Base-by-base conservation (phyloP, 2,888 invertebrate species). In the Leucophenga maculata region DNA sequence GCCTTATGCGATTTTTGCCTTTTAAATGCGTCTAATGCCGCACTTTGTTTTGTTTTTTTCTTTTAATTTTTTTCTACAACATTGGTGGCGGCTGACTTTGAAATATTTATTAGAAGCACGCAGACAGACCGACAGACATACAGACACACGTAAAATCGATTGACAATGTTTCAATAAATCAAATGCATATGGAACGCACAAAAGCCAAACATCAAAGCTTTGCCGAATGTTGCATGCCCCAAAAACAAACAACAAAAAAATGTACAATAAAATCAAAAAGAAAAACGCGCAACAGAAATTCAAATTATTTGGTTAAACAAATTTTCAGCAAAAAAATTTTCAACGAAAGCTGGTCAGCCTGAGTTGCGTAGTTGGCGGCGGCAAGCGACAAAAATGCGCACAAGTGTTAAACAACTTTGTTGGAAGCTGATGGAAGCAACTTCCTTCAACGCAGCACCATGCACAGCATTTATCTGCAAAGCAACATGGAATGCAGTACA, bases 351-450 rank as follows among this genome's bases (percentile, higher is more conserved):
- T 26, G 26, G 26, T 3, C 26, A 26, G 26, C 26, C 26, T 3
- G 26, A 26, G 26, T 26, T 26, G 26, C 26, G 26, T 26, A 26
- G 31, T 14, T 32, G 59, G 59, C 59, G 59, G 32, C 32, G 26
- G 26, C 60, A 44, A 44, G 39, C 39, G 46, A 67, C 39, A 54
- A 72, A 70, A 71, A 69, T 71, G 72, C 69, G 60, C 67, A 65
- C 72, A 71, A 74, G 72, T 74, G 72, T 72, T 65, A 69, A 72
- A 71, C 70, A 74, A 62, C 60, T 62, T 62, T 62, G 60, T 68
- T 69, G 66, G 26, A 54, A 54, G 54, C 18, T 54, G 26, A 26
- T 26, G 26, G 26, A 54, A 54, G 54, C 54, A 20, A 54, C 68
- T 67, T 26, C 26, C 26, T 26, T 26, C 26, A 26, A 26, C 26